Percentiles rank a stretch among this genome's conserved stretches.
phyloP scores from a whole-genome alignment of 2,113 vertebrate species.

The Haemorhous mexicanus region DNA sequence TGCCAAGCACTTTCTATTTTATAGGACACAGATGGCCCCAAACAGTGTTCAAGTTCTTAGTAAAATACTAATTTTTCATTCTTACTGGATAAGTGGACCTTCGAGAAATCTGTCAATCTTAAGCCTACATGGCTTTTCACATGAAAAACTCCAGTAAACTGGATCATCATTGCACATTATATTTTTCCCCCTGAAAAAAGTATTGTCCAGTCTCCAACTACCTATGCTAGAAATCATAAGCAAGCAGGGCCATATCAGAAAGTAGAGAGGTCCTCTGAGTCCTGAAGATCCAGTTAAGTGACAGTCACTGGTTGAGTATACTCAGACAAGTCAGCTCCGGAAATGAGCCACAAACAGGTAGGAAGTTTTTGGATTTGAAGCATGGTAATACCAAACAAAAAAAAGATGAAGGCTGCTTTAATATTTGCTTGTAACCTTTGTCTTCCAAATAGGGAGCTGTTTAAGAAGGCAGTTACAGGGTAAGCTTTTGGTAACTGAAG shows the following conservation, averaged over 20 bases:
- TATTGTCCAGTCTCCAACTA: background rate
- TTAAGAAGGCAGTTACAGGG: background rate
- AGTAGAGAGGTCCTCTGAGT: background rate
- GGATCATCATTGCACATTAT: background rate
- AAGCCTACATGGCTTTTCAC: background rate
- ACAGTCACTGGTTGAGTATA: rapidly evolving
- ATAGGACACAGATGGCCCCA: background rate
- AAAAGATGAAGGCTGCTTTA: background rate
- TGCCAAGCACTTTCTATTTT: background rate
- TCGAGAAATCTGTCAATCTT: background rate
- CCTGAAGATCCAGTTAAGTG: background rate
- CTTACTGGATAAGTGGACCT: background rate
- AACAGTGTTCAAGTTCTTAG: background rate
- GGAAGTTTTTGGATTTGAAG: background rate
- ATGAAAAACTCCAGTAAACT: background rate
- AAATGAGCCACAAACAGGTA: background rate
- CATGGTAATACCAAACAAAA: background rate
- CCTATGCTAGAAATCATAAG: background rate
- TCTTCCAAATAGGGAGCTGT: background rate
- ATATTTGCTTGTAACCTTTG: background rate
- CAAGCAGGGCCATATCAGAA: background rate
- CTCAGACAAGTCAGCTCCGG: background rate
- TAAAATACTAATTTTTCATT: background rate
- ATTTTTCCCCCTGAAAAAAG: background rate
- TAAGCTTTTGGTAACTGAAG: background rate